Evolutionary conservation across 2,888 invertebrate species (phyloP), one percentile per base, ranked within the genome.

Genomic region (Cataglyphis albicans): DNA sequence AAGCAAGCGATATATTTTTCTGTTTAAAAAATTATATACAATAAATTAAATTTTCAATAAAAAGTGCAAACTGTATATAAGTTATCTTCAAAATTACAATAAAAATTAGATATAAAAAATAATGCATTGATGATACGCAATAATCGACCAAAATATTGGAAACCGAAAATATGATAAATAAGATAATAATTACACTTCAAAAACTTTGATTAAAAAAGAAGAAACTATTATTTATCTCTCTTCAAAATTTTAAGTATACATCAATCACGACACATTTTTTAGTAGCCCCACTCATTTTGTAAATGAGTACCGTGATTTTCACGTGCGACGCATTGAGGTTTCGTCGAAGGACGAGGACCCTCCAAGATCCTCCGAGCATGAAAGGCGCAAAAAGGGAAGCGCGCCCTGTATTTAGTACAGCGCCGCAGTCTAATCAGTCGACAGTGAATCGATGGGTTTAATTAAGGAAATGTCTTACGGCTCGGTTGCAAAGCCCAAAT

Each of bases 361-460:
- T 52, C 52, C 67, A 21, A 12, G 55, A 41, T 78, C 15, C 76
- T 72, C 29, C 29, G 41, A 64, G 38, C 38, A 25, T 57, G 10
- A 73, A 68, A 44, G 59, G 32, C 78, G 44, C 78, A 73, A 80
- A 80, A 73, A 73, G 73, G 78, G 73, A 25, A 73, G 59, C 70
- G 38, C 78, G 72, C 55, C 35, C 59, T 80, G 73, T 73, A 80
- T 61, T 65, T 73, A 59, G 57, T 61, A 57, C 57, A 18, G 15
- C 59, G 35, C 81, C 83, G 70, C 73, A 84, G 88, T 87, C 89
- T 90, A 91, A 91, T 90, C 90, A 87, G 86, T 84, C 87, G 86
- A 82, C 88, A 86, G 84, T 68, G 82, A 91, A 91, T 91, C 91
- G 89, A 90, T 90, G 91, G 89, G 65, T 90, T 90, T 90, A 90